phyloP scores from a whole-genome alignment of 2,797 vertebrate genomes.

The Cichlasoma orientale region DNA sequence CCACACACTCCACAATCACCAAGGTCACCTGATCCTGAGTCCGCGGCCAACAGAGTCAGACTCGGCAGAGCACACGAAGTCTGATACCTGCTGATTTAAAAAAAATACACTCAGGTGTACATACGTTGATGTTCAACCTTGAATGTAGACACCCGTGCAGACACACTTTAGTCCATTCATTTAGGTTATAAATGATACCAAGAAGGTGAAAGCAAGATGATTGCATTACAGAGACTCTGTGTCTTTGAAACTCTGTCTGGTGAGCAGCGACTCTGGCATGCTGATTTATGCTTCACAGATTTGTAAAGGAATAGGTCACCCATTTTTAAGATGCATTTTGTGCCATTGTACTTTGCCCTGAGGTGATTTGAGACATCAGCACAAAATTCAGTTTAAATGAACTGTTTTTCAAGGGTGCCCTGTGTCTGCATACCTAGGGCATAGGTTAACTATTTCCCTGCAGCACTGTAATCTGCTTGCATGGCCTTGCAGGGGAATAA shows the following conservation, averaged over 20 bases:
- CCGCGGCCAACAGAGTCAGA: slow-evolving; percentile 33
- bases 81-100: neutral
- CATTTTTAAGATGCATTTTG: slow-evolving; percentile 10
- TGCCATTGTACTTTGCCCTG: slow-evolving; percentile 5
- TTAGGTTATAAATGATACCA: neutral
- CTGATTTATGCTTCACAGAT: slow-evolving; percentile 20
- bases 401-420: slow-evolving; percentile 27
- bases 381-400: slow-evolving; percentile 18
- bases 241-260: neutral
- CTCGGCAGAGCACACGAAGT: slow-evolving; percentile 38
- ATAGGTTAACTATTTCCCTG: slow-evolving; percentile 48
- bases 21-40: slow-evolving; percentile 63
- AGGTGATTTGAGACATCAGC: slow-evolving; percentile 19
- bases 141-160: neutral
- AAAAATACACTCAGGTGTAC: neutral
- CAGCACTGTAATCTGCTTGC: slow-evolving; percentile 51
- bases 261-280: neutral
- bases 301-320: slow-evolving; percentile 34
- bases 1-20: slow-evolving; percentile 57
- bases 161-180: neutral
- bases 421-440: slow-evolving; percentile 33
- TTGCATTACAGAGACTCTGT: neutral
- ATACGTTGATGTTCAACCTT: neutral
- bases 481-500: slow-evolving; percentile 38
- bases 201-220: neutral